Base-by-base conservation (phyloP, 2,888 invertebrate species). In the Isoperla grammatica region DNA sequence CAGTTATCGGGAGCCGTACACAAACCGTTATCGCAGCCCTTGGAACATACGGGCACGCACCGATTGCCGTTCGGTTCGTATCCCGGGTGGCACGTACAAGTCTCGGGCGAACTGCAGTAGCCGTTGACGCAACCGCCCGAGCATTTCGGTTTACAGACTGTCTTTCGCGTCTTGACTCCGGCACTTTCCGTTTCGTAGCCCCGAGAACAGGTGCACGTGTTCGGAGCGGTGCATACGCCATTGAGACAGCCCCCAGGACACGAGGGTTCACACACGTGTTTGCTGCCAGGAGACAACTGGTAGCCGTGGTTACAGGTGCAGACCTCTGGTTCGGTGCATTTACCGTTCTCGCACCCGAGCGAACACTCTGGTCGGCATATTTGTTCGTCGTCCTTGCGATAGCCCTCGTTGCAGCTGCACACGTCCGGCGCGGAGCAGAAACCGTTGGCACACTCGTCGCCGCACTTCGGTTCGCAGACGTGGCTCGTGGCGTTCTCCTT, bases 41-140 rank as follows among this genome's bases (percentile, higher is more conserved):
- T 17, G 4, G 57, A 57, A 17, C 57, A 57, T 8, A 20, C 17
- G 3, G 57, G 57, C 12, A 19, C 37, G 15, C 57, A 57, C 12
- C 60, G 61, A 61, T 56, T 62, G 4, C 23, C 3, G n/a, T 56
- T 48, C 29, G 35, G 20, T 22, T 37, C 19, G 57, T 62, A 63
- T 9, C 67, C 67, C 15, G 22, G 13, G 13, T 63, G 61, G 15
- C 69, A 69, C 17, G 45, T 13, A 40, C 69, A 69, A 9, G 29
- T 56, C 50, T 67, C 63, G 1, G 68, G 68, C 5, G 61, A 61
- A 1, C 20, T 57, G 20, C 45, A 49, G 2, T 11, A 4, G 8
- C 60, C 61, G 48, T 54, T 20, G 9, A 49, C 20, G 20, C 56
- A 56, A 17, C 15, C 56, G 11, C 13, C 11, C 2, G 22, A 22